A percentile compares a stretch with the other conserved stretches of the same genome.
Conservation (phyloP, 2,888 invertebrate genomes). For the Andrena praecox region DNA sequence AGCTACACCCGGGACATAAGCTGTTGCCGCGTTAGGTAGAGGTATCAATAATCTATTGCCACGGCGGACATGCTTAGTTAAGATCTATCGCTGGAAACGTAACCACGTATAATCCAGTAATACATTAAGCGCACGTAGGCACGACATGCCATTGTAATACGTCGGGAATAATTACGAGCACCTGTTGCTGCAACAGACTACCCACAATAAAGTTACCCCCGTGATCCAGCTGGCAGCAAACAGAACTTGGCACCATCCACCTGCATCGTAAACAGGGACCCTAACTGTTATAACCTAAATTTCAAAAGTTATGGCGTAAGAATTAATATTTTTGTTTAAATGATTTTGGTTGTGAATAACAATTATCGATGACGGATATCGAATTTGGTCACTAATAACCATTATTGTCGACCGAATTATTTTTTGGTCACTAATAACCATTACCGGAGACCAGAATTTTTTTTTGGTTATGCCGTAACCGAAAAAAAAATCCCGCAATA, state of each 20-base stretch:
- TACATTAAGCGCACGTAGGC: constrained; percentile 3
- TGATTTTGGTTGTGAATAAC: too few relatives aligned
- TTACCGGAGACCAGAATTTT: too few relatives aligned
- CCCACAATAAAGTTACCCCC: constrained; percentile 4
- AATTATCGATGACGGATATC: too few relatives aligned
- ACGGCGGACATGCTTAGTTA: not conserved
- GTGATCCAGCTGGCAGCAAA: constrained; percentile 3
- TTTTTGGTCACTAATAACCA: too few relatives aligned
- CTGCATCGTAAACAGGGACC: not conserved
- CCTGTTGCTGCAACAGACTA: constrained; percentile 1
- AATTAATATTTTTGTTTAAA: too few relatives aligned
- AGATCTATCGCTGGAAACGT: not conserved
- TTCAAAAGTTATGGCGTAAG: too few relatives aligned
- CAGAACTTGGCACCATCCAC: constrained; percentile 12
- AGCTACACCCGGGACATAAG: not conserved
- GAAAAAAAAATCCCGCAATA: too few relatives aligned
- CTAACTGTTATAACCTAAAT: too few relatives aligned
- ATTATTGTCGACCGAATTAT: too few relatives aligned
- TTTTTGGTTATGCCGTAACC: too few relatives aligned
- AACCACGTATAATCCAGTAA: not conserved
- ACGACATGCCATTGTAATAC: constrained; percentile 1
- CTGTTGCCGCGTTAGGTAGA: not conserved
- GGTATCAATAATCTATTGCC: constrained; percentile 1
- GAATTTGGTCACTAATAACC: too few relatives aligned
- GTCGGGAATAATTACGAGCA: constrained; percentile 15